phyloP scores from a whole-genome alignment of 1,140 invertebrate species.

The Sycophaga agraensis region DNA sequence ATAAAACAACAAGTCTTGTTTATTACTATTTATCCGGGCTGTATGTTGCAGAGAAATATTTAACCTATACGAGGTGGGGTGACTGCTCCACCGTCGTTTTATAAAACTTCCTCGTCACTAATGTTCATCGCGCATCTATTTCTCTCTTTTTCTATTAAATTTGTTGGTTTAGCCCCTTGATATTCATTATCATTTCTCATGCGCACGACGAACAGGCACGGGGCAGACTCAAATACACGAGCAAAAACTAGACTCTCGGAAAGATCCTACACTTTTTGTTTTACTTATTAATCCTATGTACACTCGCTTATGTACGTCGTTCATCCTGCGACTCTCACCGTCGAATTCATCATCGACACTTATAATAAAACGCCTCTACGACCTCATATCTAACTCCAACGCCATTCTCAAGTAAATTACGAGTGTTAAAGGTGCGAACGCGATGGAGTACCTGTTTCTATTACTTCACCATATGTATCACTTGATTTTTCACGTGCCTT shows the following conservation, averaged over 20 bases:
- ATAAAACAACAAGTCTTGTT: constrained; percentile 58
- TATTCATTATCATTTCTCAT: constrained; percentile 22
- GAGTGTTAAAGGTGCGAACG: background rate
- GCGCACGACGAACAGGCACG: constrained; percentile 45
- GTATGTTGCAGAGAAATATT: constrained; percentile 31
- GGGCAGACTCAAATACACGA: constrained; percentile 30
- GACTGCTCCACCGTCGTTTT: constrained; percentile 57
- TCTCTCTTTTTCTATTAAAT: constrained; percentile 12
- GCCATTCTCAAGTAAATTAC: constrained; percentile 11
- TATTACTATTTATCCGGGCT: constrained; percentile 29
- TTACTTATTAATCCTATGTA: constrained; percentile 31
- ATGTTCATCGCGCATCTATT: constrained; percentile 27
- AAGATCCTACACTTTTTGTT: constrained; percentile 13
- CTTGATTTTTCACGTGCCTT: constrained; percentile 7
- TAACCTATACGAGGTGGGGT: constrained; percentile 59
- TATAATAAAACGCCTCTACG: constrained; percentile 5
- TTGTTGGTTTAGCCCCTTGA: constrained; percentile 10
- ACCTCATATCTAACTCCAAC: background rate
- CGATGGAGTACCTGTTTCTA: constrained; percentile 10
- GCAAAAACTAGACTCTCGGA: constrained; percentile 33
- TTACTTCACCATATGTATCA: too few species aligned
- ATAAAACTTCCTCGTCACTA: constrained; percentile 28
- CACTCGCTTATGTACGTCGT: constrained; percentile 28
- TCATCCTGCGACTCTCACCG: constrained; percentile 23
- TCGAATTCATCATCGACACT: background rate